A percentile compares a stretch with the other conserved stretches of the same genome.
Evolutionary conservation across 2,113 vertebrate species (phyloP).

Genomic region (Calidris pugnax): DNA sequence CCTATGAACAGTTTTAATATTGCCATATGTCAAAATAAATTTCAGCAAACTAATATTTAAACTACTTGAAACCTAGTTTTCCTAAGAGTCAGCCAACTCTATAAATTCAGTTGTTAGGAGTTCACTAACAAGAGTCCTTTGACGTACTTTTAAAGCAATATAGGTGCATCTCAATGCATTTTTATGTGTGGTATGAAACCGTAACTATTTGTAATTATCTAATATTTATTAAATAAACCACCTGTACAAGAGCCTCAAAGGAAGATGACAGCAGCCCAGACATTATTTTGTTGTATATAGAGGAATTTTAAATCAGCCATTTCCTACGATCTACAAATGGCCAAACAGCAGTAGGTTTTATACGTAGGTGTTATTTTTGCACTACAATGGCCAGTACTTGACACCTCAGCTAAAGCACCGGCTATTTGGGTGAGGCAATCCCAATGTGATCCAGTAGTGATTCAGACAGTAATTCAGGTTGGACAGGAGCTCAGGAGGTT

Average conservation of each 20-base stretch:
- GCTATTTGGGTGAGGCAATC: neutral
- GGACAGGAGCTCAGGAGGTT: neutral
- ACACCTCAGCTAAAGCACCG: neutral
- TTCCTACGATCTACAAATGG: neutral
- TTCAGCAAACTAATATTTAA: neutral
- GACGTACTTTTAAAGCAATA: neutral
- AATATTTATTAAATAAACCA: neutral
- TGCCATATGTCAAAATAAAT: neutral
- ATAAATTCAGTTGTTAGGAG: neutral
- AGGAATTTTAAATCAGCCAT: neutral
- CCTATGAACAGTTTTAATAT: neutral
- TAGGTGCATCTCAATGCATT: neutral
- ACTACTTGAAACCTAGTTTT: neutral
- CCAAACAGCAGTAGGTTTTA: neutral
- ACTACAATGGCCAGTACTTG: too few relatives aligned
- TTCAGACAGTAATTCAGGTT: neutral
- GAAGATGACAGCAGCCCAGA: neutral
- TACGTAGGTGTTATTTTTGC: neutral
- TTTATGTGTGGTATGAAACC: neutral
- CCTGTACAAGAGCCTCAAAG: rapidly evolving
- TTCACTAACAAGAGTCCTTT: neutral
- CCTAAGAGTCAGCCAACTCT: neutral
- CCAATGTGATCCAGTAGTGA: rapidly evolving
- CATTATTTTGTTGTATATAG: rapidly evolving
- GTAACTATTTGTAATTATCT: neutral